Base-by-base conservation (phyloP, 23 tunicate genomes). In the Clavelina lepadiformis region DNA sequence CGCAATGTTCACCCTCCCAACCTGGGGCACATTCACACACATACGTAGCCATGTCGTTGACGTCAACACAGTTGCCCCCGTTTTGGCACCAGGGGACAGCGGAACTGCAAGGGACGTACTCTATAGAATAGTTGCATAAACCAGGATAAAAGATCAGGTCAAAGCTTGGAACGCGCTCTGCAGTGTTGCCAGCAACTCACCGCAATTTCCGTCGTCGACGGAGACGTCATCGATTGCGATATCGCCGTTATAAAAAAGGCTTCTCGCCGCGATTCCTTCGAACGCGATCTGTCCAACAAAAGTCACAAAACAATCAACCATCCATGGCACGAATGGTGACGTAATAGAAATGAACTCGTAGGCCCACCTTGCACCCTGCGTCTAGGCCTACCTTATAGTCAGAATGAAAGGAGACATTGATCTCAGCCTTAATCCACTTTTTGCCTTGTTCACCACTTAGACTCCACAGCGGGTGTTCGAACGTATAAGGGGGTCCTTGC, bases 1-100 rank as follows among this genome's bases (percentile, higher is more conserved):
- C 84, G 53, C 95, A 86, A 35, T 86, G 95, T 23, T 46, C 76
- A n/a, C 95, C 95, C 0, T 71, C 29, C 95, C 95, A 86, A 2
- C 95, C 95, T 3, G 65, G 73, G 27, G 47, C 32, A 34, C 95
- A 86, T 22, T 68, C 65, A 41, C 95, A 86, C 36, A 63, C 69
- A 57, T 71, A 77, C 3, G 70, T 51, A n/a, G 76, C 6, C 36
- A 56, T 46, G 61, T 38, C 23, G 0, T 31, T 49, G 18, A 51
- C 45, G 13, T 46, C 63, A 0, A 86, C 24, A 45, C 95, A 86
- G 7, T 75, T 60, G 3, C 95, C 95, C 0, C 95, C 95, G 33
- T 86, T 86, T 1, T 57, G 61, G 58, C 95, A 86, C 70, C 74
- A 69, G 3, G 56, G 5, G 18, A 46, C 57, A 15, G 72, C 8